phyloP scores from a whole-genome alignment of 2,797 vertebrate species.

The Poecile montanus region DNA sequence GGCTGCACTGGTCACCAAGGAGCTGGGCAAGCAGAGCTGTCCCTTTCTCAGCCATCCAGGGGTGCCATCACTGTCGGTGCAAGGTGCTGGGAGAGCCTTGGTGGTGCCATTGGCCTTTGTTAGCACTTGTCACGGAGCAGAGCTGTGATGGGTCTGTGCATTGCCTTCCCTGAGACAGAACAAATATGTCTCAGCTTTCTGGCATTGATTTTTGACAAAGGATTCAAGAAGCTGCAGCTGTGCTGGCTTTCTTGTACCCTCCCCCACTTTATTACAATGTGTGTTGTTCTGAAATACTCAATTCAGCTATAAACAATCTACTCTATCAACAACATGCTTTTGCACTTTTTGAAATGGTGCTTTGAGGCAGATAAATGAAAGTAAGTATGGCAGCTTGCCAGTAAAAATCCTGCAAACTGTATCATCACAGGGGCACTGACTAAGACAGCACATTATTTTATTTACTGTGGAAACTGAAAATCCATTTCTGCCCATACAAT shows the following conservation, averaged over 20 bases:
- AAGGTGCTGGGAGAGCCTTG: slow-evolving; percentile 34
- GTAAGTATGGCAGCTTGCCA: slow-evolving; percentile 88
- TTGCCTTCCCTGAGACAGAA: slow-evolving; percentile 67
- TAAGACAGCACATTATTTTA: slow-evolving; percentile 71
- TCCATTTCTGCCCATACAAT: slow-evolving; percentile 75
- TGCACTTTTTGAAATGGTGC: slow-evolving; percentile 94
- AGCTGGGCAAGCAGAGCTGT: not conserved
- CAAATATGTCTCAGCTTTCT: slow-evolving; percentile 66
- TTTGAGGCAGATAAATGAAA: slow-evolving; percentile 91
- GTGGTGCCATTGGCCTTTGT: slow-evolving; percentile 34
- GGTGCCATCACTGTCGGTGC: not conserved
- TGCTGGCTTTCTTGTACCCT: slow-evolving; percentile 41
- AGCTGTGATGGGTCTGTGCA: slow-evolving; percentile 58
- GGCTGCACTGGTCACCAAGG: slow-evolving; percentile 33
- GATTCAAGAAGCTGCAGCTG: slow-evolving; percentile 76
- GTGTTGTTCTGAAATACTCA: slow-evolving; percentile 81
- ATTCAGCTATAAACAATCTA: slow-evolving; percentile 93
- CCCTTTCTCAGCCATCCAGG: slow-evolving; percentile 18
- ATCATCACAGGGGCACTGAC: slow-evolving; percentile 70
- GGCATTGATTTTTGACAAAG: slow-evolving; percentile 73
- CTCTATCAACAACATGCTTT: slow-evolving; percentile 96
- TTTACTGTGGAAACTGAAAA: slow-evolving; percentile 77
- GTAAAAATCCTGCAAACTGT: slow-evolving; percentile 79
- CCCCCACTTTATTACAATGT: slow-evolving; percentile 76
- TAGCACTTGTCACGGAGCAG: slow-evolving; percentile 62